Conservation (phyloP, 2,888 invertebrate species). For the Urechis unicinctus region DNA sequence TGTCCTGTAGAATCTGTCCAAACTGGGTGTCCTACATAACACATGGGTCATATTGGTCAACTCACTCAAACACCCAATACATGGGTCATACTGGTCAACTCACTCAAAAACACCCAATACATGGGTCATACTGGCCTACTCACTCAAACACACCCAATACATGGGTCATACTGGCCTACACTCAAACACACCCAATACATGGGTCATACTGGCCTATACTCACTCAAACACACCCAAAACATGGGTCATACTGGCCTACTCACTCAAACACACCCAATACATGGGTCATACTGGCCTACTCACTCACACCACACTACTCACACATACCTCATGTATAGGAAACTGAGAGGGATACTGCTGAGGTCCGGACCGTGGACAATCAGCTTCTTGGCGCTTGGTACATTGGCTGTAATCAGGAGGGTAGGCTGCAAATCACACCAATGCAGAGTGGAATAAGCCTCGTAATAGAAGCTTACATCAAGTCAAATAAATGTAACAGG, state of each 20-base stretch:
- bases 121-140: not conserved
- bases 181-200: constrained; percentile 9
- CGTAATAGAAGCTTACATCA: not conserved
- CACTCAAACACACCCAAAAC: too few relatives aligned
- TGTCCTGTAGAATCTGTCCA: constrained; percentile 86
- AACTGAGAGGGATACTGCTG: constrained; percentile 94
- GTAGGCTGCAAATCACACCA: constrained; percentile 58
- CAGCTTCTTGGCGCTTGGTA: constrained; percentile 98
- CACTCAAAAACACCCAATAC: too few relatives aligned
- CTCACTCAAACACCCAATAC: too few relatives aligned
- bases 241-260: not conserved
- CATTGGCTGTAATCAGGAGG: constrained; percentile 93
- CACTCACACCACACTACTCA: not conserved
- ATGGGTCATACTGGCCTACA: not conserved
- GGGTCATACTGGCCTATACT: not conserved
- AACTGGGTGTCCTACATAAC: constrained; percentile 80
- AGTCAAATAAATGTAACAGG: not conserved
- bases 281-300: not conserved
- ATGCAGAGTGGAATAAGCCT: not conserved
- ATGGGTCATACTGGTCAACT: not conserved
- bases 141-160: too few relatives aligned
- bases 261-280: too few relatives aligned
- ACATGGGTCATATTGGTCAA: not conserved
- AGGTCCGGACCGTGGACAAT: constrained; percentile 88
- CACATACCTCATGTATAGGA: constrained; percentile 70